Base-by-base conservation (phyloP, 35 echinoderm and acorn worm species). In the Holothuria glaberrima region DNA sequence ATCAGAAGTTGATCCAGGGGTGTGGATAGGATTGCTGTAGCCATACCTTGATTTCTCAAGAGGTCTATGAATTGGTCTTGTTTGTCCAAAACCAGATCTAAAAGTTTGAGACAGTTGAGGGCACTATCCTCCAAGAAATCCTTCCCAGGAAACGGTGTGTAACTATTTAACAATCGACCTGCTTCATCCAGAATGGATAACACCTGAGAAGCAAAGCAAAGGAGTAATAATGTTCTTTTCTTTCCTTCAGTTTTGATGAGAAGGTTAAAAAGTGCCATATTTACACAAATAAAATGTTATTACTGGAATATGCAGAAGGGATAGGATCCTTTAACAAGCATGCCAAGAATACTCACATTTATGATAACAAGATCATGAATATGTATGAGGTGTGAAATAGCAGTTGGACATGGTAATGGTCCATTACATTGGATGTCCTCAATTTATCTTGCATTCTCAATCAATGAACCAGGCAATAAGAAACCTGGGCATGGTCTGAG, bases 1-100 rank as follows among this genome's bases (percentile, higher is more conserved):
- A 98, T 94, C 36, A 98, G 68, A 9, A 98, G 69, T 59, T 94
- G 89, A 67, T 95, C 93, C 88, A 98, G 88, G 5, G 93, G 91
- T n/a, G 87, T 94, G 9, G 94, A 93, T 74, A 98, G 85, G 74
- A 91, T 72, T 67, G 92, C 74, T 5, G 95, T 94, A 48, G 59
- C 59, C 59, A 80, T 48, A 29, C 91, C 93, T 54, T 98, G 93
- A 64, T 75, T 60, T 88, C 96, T 81, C 30, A 98, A 33, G 16
- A 98, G 90, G 82, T 98, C 93, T 41, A 93, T 72, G 75, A 98
- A 98, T 29, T 70, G 58, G 38, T 88, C 85, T 50, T 98, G 93
- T 82, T 98, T 98, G 56, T 98, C 95, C 36, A 98, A 54, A 5
- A 91, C 68, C 5, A 92, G 75, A 41, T 98, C 92, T 0, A 98